Evolutionary conservation across 2,113 vertebrate genomes (phyloP).

Genomic region (Chaetodon auriga): DNA sequence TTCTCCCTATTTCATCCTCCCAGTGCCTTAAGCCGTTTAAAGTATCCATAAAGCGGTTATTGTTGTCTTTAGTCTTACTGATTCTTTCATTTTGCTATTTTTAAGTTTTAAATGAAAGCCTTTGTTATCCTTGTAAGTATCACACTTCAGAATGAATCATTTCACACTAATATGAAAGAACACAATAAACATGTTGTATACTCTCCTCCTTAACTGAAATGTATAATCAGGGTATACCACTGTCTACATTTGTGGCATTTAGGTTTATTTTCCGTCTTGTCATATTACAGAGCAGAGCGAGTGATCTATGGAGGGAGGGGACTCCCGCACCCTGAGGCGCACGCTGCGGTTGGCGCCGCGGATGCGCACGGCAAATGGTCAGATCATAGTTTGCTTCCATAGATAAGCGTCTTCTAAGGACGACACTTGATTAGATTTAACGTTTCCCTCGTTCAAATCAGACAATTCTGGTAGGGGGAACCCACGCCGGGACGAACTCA

Average conservation of each 20-base stretch:
- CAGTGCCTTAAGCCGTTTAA: neutral
- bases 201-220: neutral
- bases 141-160: neutral
- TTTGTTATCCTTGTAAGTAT: neutral
- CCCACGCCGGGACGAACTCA: neutral
- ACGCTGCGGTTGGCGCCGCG: conserved; percentile 13
- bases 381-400: conserved; percentile 36
- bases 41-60: neutral
- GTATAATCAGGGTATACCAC: neutral
- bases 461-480: neutral
- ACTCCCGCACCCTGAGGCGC: conserved; percentile 37
- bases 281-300: conserved; percentile 14
- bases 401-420: conserved; percentile 22
- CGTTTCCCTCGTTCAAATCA: neutral
- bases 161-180: neutral
- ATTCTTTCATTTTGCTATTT: neutral
- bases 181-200: neutral
- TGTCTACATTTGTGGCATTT: too few relatives aligned
- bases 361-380: conserved; percentile 30
- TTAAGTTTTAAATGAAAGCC: neutral
- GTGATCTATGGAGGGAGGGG: conserved; percentile 63
- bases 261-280: neutral
- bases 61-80: neutral
- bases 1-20: neutral
- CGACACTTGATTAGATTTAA: neutral